Evolutionary conservation across 2,888 invertebrate genomes (phyloP), one percentile per base, ranked within the genome.

Genomic region (Rotaria magnacalcarata): DNA sequence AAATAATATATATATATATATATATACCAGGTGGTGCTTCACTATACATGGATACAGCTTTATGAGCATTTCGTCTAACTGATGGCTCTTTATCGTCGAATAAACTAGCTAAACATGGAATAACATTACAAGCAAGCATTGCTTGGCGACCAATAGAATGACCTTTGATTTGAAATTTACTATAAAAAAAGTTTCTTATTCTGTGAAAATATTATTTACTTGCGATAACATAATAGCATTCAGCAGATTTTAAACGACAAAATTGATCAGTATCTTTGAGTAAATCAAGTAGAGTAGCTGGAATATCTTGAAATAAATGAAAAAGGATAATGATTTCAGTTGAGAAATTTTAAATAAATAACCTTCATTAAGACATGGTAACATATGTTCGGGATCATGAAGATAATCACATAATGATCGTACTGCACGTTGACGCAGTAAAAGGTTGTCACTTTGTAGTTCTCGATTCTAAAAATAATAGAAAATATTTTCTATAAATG

Each of bases 341-440:
- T 24, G 16, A 54, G 19, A 41, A 21, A 14, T 16, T 16, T 11
- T 3, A 52, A 52, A 52, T 16, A 52, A 14, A 52, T 11, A 52
- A 90, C 90, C 90, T 88, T 89, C 89, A 88, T 88, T 88, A 21
- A 91, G 87, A 54, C 91, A 90, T 85, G 89, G 89, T 84, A 90
- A 89, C 85, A 91, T 90, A 87, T 91, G 90, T 87, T 91, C 91
- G 41, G 91, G 90, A 87, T 91, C 91, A 88, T 91, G 91, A 21
- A 91, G 88, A 87, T 91, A 90, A 85, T 91, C 91, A 88, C 90
- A 90, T 50, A 91, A 88, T 84, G 91, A 89, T 89, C 90, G 90
- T n/a, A 91, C 89, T 67, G 91, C 90, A 86, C 90, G 88, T 88
- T 91, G 91, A 52, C 90, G 87, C 2, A 89, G 89, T 34, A 91